Percentiles rank a stretch among this genome's conserved stretches.
These are phyloP conservation scores for Tokudaia tokunoshimensis DNA, from an alignment of 2,797 vertebrate species.

Conservation along the genomic window DNA sequence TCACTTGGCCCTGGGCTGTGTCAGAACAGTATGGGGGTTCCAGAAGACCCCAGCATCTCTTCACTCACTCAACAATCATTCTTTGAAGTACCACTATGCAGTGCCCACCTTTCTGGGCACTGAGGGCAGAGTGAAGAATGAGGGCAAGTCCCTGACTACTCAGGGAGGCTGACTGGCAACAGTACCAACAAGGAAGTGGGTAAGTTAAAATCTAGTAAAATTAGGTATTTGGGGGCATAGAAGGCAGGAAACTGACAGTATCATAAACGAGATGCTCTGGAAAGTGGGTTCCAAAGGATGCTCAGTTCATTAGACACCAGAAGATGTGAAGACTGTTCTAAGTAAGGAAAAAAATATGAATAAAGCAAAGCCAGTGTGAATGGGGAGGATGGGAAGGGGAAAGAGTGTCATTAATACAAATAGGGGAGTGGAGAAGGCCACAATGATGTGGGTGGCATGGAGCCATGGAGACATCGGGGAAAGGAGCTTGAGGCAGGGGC, in stretches of 20 bases:
- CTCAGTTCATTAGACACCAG: not conserved
- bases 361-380: not conserved
- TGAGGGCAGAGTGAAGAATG: not conserved
- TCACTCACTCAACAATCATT: not conserved
- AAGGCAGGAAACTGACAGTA: not conserved
- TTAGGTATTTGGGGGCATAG: not conserved
- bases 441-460: not conserved
- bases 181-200: not conserved
- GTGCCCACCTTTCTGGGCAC: not conserved
- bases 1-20: not conserved
- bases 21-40: not conserved
- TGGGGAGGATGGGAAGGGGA: not conserved
- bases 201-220: not conserved
- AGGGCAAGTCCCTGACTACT: not conserved
- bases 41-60: not conserved
- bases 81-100: not conserved
- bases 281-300: conserved; percentile 46
- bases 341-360: not conserved
- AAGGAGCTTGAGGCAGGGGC: not conserved
- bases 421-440: fast-evolving
- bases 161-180: not conserved
- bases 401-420: not conserved
- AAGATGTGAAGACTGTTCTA: not conserved
- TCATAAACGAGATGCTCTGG: not conserved
- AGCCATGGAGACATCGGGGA: not conserved